Percentiles rank a stretch among this genome's conserved stretches.
phyloP scores from a whole-genome alignment of 1,140 invertebrate genomes.

The Lordiphosa mommai region DNA sequence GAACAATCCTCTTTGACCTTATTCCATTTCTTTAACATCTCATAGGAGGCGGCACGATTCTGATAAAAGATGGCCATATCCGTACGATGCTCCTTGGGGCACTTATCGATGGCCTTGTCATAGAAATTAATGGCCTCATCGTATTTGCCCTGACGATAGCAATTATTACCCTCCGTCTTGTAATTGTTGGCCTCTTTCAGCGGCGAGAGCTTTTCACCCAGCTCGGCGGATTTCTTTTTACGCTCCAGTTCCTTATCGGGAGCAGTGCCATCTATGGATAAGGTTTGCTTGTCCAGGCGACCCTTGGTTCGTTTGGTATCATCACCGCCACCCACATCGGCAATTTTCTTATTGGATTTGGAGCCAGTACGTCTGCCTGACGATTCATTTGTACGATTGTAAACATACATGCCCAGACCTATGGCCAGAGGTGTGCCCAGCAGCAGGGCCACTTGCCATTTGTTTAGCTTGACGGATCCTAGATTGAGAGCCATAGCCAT shows the following conservation, averaged over 20 bases:
- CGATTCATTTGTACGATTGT: constrained; percentile 81
- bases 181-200: constrained; percentile 80
- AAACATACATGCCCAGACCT: constrained; percentile 90
- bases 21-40: constrained; percentile 93
- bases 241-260: constrained; percentile 79
- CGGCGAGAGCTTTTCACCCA: constrained; percentile 81
- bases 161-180: constrained; percentile 93
- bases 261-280: constrained; percentile 80
- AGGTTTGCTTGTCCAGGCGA: constrained; percentile 73
- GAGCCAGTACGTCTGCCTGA: constrained; percentile 23
- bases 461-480: constrained; percentile 72
- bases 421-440: constrained; percentile 90
- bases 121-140: constrained; percentile 93
- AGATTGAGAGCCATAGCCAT: constrained; percentile 62
- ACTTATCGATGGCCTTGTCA: constrained; percentile 92
- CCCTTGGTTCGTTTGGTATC: constrained; percentile 24
- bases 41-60: constrained; percentile 96
- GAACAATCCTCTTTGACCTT: constrained; percentile 93
- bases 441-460: constrained; percentile 82
- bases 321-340: constrained; percentile 8
- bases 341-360: constrained; percentile 3
- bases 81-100: constrained; percentile 86
- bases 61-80: constrained; percentile 96
- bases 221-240: constrained; percentile 81
- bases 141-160: constrained; percentile 92